Base-by-base conservation (phyloP, 2,888 invertebrate genomes). In the Xestoiulus laeticollis region DNA sequence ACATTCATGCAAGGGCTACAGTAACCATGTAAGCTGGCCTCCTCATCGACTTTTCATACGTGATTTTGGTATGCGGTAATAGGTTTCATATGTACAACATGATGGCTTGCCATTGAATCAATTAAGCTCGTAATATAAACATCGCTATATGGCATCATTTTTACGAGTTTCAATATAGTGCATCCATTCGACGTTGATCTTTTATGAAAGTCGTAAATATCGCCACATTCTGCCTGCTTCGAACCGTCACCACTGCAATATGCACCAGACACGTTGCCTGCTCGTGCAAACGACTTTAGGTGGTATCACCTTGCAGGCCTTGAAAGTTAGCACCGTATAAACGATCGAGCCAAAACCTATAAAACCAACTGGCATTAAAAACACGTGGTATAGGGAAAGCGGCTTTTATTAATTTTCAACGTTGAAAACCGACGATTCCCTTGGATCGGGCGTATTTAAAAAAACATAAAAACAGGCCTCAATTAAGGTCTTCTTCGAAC, bases 91-190 rank as follows among this genome's bases (percentile, higher is more conserved):
- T 26, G 68, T 68, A 68, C 68, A 68, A 68, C 68, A 26, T 26
- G n/a, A 68, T 68, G 68, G 68, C 68, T 68, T 68, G 68, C 68
- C 68, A 68, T 68, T 68, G 68, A 68, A 68, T 68, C 68, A 68
- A 68, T 68, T 68, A 68, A 68, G 68, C 26, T 68, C 10, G 68
- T 68, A 68, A 68, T 68, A 68, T 68, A 68, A 68, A 68, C 68
- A 68, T 68, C 22, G 68, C 68, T 68, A 68, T n/a, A n/a, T 68
- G 68, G 68, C 68, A 68, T 68, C 68, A 68, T 68, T 68, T n/a
- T 68, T 68, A 68, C 26, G 68, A 68, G 68, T 68, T 68, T 68
- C 68, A 68, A 68, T 68, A 68, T 68, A 68, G 68, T 26, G 68
- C 68, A 68, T 68, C 68, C 68, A 68, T 68, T 68, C 68, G 68